Evolutionary conservation across 2,888 invertebrate genomes (phyloP), one percentile per base, ranked within the genome.

Genomic region (Mythimna albipuncta): DNA sequence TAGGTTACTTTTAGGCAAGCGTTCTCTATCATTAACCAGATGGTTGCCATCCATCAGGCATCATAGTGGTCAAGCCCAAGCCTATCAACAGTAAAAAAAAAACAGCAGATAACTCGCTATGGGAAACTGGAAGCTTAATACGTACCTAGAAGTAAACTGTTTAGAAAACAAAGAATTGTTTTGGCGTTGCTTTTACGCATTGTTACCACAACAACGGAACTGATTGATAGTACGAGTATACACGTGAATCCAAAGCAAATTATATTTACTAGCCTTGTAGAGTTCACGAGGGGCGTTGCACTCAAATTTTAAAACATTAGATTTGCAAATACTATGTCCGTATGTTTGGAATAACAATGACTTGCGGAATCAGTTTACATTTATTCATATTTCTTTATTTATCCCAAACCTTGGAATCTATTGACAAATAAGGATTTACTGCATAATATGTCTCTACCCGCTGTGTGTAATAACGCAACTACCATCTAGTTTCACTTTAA

Each of bases 321-420:
- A 65, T 74, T 79, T 68, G 38, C 47, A 68, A 35, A 64, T 52
- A 19, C 26, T 5, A 47, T n/a, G 38, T 38, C 35, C 26, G 50
- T 41, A 38, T 54, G 55, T 62, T 64, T 69, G 16, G 74, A 79
- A 81, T 80, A 58, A 16, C 68, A 82, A 75, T 72, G 66, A 64
- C 47, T 63, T 26, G 59, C 11, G 44, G 35, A 67, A 67, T 68
- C 58, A 59, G 19, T 52, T 9, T 52, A n/a, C 71, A 79, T 72
- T 64, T 72, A 69, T 50, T 58, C 41, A 57, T 50, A 72, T 82
- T 84, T 72, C 72, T 81, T 84, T 81, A 74, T 84, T 64, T 41
- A 80, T 62, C 64, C 73, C 64, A 64, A 47, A 64, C 72, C 72
- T 82, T 77, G 73, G 41, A 58, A 21, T 61, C 59, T 62, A 54